phyloP scores from a whole-genome alignment of 2,888 invertebrate genomes.

The Argyresthia albistria region DNA sequence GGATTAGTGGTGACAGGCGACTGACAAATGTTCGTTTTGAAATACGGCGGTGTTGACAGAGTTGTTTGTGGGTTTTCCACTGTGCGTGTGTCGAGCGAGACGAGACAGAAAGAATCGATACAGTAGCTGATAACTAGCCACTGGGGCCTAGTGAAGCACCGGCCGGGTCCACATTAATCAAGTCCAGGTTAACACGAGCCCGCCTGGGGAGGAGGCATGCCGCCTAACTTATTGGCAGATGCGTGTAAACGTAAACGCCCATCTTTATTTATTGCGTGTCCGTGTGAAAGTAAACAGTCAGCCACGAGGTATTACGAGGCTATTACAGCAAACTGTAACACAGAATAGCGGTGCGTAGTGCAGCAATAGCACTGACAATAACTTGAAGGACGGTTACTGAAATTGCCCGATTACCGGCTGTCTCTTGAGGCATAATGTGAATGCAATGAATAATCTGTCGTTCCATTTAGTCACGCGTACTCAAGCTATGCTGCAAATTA shows the following conservation, averaged over 20 bases:
- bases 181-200: not conserved
- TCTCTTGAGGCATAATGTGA: not conserved
- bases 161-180: conserved; percentile 2
- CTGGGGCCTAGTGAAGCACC: not conserved
- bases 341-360: too few species aligned
- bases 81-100: not conserved
- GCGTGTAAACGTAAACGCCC: not conserved
- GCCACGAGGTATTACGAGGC: not conserved
- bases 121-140: not conserved
- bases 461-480: not conserved
- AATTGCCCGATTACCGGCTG: not conserved
- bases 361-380: not conserved
- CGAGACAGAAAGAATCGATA: not conserved
- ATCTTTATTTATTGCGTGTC: not conserved
- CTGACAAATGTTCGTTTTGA: not conserved
- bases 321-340: not conserved
- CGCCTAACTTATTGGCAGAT: not conserved
- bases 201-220: not conserved
- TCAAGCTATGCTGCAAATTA: not conserved
- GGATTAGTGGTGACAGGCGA: conserved; percentile 3
- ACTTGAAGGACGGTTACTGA: not conserved
- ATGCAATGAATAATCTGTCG: not conserved
- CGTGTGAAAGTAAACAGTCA: not conserved
- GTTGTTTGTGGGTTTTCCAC: not conserved
- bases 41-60: not conserved